These are phyloP conservation scores for Drosophila anomalata DNA, from an alignment of 2,888 invertebrate genomes.

Conservation along the genomic window DNA sequence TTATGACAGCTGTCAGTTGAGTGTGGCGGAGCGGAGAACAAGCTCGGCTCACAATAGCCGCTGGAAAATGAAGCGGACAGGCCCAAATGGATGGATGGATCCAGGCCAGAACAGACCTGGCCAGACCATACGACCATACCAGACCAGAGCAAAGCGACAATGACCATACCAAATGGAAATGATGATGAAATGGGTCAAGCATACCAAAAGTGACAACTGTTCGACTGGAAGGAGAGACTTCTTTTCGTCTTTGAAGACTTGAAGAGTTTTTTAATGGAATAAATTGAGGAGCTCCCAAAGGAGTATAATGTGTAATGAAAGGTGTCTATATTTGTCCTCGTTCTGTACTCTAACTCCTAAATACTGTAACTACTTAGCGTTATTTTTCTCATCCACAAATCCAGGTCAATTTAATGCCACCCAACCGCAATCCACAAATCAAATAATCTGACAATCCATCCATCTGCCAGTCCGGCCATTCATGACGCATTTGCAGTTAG, in stretches of 20 bases:
- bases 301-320: background rate
- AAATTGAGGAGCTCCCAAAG: too few species aligned
- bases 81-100: conserved; percentile 36
- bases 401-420: conserved; percentile 14
- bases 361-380: background rate
- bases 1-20: conserved; percentile 84
- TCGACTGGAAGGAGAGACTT: conserved; percentile 2
- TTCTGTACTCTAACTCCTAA: background rate
- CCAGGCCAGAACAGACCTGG: background rate
- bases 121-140: background rate
- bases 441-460: conserved; percentile 28
- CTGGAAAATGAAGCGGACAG: conserved; percentile 32
- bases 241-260: background rate
- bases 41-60: conserved; percentile 47
- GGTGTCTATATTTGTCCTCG: too few species aligned
- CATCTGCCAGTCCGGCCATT: conserved; percentile 44
- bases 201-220: conserved; percentile 67
- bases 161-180: conserved; percentile 56
- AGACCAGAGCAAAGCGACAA: conserved; percentile 42
- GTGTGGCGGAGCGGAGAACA: conserved; percentile 59
- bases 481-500: conserved; percentile 45
- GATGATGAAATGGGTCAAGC: conserved; percentile 73
- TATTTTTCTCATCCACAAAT: background rate
- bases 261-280: background rate
- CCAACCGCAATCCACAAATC: conserved; percentile 1